A percentile compares a stretch with the other conserved stretches of the same genome.
Conservation (phyloP, 2,113 vertebrate genomes). For the Cynocephalus volans region DNA sequence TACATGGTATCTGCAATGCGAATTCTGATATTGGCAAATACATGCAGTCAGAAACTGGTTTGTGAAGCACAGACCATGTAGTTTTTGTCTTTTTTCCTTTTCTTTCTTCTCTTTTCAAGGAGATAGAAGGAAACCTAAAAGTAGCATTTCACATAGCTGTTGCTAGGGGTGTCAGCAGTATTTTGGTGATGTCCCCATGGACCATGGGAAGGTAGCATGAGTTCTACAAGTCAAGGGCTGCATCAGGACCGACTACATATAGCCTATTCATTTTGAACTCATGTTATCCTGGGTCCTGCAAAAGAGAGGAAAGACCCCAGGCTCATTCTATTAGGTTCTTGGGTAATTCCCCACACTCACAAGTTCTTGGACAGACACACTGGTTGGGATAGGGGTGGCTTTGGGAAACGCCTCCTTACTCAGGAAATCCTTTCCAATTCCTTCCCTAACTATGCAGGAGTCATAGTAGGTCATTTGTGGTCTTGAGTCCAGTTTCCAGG, state of each 20-base stretch:
- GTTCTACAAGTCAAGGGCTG: not conserved
- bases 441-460: not conserved
- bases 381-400: not conserved
- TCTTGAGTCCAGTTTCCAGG: not conserved
- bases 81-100: too few relatives aligned
- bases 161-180: not conserved
- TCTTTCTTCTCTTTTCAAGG: not conserved
- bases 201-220: not conserved
- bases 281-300: not conserved
- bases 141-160: not conserved
- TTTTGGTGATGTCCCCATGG: not conserved
- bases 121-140: not conserved
- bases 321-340: not conserved
- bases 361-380: not conserved
- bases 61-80: not conserved
- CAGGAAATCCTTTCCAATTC: not conserved
- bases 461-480: not conserved
- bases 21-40: not conserved
- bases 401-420: not conserved
- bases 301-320: not conserved
- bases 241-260: accelerated
- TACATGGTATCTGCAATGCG: not conserved
- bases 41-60: not conserved
- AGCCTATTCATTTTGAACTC: not conserved
- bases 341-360: not conserved